Conservation (phyloP, 2,797 vertebrate species). For the Rhincodon typus region DNA sequence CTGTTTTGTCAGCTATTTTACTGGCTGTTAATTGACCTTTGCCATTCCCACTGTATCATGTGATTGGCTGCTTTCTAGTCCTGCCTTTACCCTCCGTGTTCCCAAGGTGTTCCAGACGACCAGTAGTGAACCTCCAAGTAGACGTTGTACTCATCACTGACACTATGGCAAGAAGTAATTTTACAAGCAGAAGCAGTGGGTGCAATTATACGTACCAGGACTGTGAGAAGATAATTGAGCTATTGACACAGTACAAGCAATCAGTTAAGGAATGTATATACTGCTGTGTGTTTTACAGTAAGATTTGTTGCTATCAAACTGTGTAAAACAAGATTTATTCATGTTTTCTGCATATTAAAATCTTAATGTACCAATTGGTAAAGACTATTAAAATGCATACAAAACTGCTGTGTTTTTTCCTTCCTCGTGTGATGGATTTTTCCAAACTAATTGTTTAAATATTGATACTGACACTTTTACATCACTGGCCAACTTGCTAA, state of each 20-base stretch:
- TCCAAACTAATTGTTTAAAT: neutral
- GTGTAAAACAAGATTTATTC: slow-evolving; percentile 81
- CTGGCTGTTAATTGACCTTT: slow-evolving; percentile 51
- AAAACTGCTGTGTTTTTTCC: slow-evolving; percentile 56
- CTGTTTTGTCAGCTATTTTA: slow-evolving; percentile 46
- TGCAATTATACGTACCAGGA: slow-evolving; percentile 58
- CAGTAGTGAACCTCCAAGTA: slow-evolving; percentile 51
- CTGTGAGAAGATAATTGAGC: slow-evolving; percentile 62
- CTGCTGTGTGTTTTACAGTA: slow-evolving; percentile 78
- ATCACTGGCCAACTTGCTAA: neutral
- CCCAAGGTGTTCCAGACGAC: slow-evolving; percentile 54
- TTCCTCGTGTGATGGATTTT: slow-evolving; percentile 38
- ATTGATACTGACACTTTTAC: neutral
- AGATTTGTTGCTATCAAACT: slow-evolving; percentile 77
- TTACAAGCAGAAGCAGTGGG: slow-evolving; percentile 52
- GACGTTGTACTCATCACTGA: slow-evolving; percentile 53
- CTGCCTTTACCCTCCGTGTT: slow-evolving; percentile 52
- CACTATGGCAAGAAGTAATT: slow-evolving; percentile 55
- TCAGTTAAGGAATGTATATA: slow-evolving; percentile 75
- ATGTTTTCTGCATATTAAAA: slow-evolving; percentile 83
- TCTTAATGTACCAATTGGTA: slow-evolving; percentile 80
- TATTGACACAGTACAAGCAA: slow-evolving; percentile 61
- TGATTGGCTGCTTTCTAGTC: slow-evolving; percentile 65
- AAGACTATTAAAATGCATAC: slow-evolving; percentile 76
- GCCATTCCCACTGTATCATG: slow-evolving; percentile 61